Conservation (phyloP, 2,113 vertebrate species). For the Dicaeum eximium region DNA sequence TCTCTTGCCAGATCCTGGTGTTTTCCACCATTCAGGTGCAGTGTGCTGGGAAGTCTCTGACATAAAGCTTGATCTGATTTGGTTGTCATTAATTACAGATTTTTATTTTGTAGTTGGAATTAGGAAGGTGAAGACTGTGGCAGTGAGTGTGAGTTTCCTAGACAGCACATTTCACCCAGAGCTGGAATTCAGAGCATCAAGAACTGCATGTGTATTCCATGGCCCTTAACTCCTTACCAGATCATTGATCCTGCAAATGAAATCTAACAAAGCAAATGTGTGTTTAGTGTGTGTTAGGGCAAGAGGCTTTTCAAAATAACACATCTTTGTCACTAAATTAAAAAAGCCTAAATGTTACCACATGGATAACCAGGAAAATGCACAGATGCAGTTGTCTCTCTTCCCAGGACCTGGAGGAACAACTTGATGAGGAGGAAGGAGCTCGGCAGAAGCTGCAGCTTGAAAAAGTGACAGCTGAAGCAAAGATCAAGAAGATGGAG, state of each 20-base stretch:
- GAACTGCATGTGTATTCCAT: not conserved
- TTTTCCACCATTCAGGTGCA: not conserved
- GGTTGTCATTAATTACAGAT: not conserved
- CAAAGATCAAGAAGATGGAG: constrained; percentile 98
- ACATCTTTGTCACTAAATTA: not conserved
- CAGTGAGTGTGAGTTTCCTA: not conserved
- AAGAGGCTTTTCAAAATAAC: not conserved
- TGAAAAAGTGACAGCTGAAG: constrained; percentile 95
- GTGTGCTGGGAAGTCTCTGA: not conserved
- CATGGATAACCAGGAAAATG: not conserved
- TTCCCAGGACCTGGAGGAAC: constrained; percentile 91
- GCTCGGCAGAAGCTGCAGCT: constrained; percentile 95
- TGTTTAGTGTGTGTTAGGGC: not conserved
- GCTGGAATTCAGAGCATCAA: not conserved
- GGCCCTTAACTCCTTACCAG: not conserved
- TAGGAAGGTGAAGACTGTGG: not conserved
- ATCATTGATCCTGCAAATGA: not conserved
- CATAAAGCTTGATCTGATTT: not conserved
- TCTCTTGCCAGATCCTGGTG: not conserved
- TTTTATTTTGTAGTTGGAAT: not conserved
- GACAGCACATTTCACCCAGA: not conserved
- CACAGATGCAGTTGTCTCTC: not conserved
- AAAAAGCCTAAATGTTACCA: not conserved
- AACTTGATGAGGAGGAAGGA: constrained; percentile 95
- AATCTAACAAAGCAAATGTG: not conserved